Base-by-base conservation (phyloP, 2,888 invertebrate species). In the Hyles lineata region DNA sequence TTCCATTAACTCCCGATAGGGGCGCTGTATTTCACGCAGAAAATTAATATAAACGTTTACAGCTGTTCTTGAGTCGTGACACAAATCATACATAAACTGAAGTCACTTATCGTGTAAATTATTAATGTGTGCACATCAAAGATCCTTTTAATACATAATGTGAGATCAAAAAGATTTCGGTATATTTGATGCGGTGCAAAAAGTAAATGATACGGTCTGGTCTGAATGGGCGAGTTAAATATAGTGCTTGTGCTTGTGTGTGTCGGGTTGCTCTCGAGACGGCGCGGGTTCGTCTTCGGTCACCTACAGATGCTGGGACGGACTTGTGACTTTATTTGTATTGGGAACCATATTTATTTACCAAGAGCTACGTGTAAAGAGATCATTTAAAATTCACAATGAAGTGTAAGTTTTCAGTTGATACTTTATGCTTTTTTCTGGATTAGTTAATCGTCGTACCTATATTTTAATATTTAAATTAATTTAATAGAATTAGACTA, bases 281-380 rank as follows among this genome's bases (percentile, higher is more conserved):
- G 77, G 77, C 76, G 78, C 77, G 81, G 78, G 83, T 85, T 83
- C 82, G 83, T 73, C 76, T 75, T 77, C 83, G 83, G 83, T 84
- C 85, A 84, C 78, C 79, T 74, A 72, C 77, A 77, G 76, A 72
- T 74, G 75, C 82, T 75, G 80, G 71, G 79, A 76, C 69, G 76
- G 61, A 79, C 8, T 73, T 61, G 50, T 70, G 2, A 55, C 17
- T n/a, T n/a, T n/a, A 7, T 67, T 62, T 21, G 9, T 4, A 15
- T 21, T 17, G 58, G 29, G 58, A 29, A 2, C 67, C 19, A 19
- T 60, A 35, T 62, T 72, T 61, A 55, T 1, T 15, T 43, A 43
- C 43, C 11, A 43, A 43, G 43, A 1, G 11, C 43, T 11, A 15
- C 11, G 11, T 43, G 43, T 15, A 11, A 15, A 43, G 11, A 43